These are phyloP conservation scores for Nannoperca obscura DNA, from an alignment of 2,797 vertebrate genomes.

Conservation along the genomic window DNA sequence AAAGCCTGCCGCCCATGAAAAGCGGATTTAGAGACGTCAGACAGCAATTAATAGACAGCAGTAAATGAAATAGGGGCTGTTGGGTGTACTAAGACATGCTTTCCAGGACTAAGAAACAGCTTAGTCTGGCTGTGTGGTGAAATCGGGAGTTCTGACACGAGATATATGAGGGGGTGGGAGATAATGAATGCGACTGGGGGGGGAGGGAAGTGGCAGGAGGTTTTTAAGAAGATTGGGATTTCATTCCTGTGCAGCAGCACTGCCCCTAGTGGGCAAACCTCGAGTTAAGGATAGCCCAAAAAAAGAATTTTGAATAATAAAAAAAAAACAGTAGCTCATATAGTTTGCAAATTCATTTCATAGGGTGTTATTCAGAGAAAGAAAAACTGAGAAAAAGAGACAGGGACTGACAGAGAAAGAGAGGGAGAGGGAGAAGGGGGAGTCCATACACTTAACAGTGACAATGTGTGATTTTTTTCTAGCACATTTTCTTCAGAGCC, in stretches of 20 bases:
- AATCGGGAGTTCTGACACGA: conserved; percentile 67
- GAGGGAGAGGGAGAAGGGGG: neutral
- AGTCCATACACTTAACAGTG: conserved; percentile 33
- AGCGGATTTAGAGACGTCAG: conserved; percentile 78
- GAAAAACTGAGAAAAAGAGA: conserved; percentile 10
- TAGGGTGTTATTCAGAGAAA: conserved; percentile 24
- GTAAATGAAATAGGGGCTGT: conserved; percentile 76
- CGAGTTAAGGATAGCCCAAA: conserved; percentile 1
- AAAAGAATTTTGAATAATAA: conserved; percentile 25
- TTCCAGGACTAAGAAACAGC: conserved; percentile 78
- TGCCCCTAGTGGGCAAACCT: conserved; percentile 70
- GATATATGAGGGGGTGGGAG: conserved; percentile 55
- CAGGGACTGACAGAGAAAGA: conserved; percentile 16
- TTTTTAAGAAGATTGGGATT: conserved; percentile 66
- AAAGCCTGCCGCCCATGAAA: conserved; percentile 72
- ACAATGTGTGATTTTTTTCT: conserved; percentile 48
- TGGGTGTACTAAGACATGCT: conserved; percentile 72
- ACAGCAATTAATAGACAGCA: conserved; percentile 81
- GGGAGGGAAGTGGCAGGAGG: conserved; percentile 36
- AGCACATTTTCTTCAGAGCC: conserved; percentile 43
- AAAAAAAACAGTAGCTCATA: conserved; percentile 17
- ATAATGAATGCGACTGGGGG: conserved; percentile 61
- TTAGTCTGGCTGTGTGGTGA: conserved; percentile 73
- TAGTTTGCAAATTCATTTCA: conserved; percentile 50
- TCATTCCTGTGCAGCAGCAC: conserved; percentile 62